Evolutionary conservation across 2,888 invertebrate species (phyloP).

Genomic region (Spisula subtruncata): DNA sequence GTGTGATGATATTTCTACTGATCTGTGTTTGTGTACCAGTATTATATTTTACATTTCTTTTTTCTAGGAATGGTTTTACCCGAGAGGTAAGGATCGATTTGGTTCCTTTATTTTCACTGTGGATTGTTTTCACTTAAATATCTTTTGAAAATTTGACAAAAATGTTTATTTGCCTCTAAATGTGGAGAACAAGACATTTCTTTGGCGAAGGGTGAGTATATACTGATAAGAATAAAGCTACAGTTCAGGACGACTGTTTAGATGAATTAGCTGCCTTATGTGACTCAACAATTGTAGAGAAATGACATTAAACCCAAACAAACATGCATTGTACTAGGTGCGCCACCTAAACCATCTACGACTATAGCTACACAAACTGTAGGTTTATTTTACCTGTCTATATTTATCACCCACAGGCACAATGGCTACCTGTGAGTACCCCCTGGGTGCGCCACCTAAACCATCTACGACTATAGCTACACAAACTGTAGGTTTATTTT

Average conservation of each 20-base stretch:
- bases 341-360: slow-evolving; percentile 72
- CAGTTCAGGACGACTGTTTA: too few relatives aligned
- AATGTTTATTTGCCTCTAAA: too few relatives aligned
- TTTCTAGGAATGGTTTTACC: slow-evolving; percentile 56
- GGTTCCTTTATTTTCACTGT: not conserved
- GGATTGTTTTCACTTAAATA: too few relatives aligned
- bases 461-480: slow-evolving; percentile 80
- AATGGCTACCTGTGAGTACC: slow-evolving; percentile 81
- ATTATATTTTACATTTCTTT: not conserved
- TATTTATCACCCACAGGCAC: slow-evolving; percentile 74
- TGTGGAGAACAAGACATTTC: too few relatives aligned
- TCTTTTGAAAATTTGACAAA: too few relatives aligned
- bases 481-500: slow-evolving; percentile 88
- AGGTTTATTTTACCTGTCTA: slow-evolving; percentile 87
- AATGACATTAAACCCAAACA: too few relatives aligned
- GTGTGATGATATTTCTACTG: not conserved
- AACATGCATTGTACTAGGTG: slow-evolving; percentile 40
- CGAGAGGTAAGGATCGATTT: slow-evolving; percentile 43
- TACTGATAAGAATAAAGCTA: too few relatives aligned
- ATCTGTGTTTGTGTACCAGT: not conserved
- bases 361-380: slow-evolving; percentile 86
- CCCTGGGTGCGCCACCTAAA: slow-evolving; percentile 73
- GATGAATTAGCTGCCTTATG: too few relatives aligned
- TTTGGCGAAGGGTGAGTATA: too few relatives aligned
- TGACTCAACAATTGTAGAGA: too few relatives aligned